Conservation (phyloP, 2,113 vertebrate species). For the Daphoenositta chrysoptera region DNA sequence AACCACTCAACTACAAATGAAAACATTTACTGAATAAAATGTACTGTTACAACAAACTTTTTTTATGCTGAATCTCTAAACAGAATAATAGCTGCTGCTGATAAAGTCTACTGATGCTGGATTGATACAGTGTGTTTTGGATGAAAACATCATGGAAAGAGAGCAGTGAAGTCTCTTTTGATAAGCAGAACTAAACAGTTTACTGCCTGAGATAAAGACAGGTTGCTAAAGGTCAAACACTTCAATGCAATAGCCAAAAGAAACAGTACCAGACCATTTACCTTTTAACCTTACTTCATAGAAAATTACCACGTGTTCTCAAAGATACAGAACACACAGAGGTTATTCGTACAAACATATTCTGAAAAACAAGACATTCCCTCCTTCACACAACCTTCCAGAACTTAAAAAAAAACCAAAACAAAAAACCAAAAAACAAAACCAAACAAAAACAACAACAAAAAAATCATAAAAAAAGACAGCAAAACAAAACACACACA, state of each 20-base stretch:
- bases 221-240: slow-evolving; percentile 42
- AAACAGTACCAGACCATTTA: slow-evolving; percentile 21
- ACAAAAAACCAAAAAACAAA: too few relatives aligned
- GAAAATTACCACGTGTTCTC: slow-evolving; percentile 11
- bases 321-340: slow-evolving; percentile 28
- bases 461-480: neutral
- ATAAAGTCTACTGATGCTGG: slow-evolving; percentile 4
- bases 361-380: slow-evolving; percentile 52
- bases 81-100: neutral
- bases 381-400: neutral
- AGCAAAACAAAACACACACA: neutral
- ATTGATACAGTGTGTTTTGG: slow-evolving; percentile 36
- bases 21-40: neutral
- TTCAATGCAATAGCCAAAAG: slow-evolving; percentile 52
- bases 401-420: neutral
- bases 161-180: slow-evolving; percentile 50
- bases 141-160: slow-evolving; percentile 47
- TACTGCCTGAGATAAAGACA: slow-evolving; percentile 59
- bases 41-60: neutral
- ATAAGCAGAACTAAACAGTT: slow-evolving; percentile 52
- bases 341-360: slow-evolving; percentile 22
- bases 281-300: slow-evolving; percentile 52
- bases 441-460: neutral
- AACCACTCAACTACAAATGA: neutral
- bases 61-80: neutral